Evolutionary conservation across 2,888 invertebrate species (phyloP).

Genomic region (Lysandra bellargus): DNA sequence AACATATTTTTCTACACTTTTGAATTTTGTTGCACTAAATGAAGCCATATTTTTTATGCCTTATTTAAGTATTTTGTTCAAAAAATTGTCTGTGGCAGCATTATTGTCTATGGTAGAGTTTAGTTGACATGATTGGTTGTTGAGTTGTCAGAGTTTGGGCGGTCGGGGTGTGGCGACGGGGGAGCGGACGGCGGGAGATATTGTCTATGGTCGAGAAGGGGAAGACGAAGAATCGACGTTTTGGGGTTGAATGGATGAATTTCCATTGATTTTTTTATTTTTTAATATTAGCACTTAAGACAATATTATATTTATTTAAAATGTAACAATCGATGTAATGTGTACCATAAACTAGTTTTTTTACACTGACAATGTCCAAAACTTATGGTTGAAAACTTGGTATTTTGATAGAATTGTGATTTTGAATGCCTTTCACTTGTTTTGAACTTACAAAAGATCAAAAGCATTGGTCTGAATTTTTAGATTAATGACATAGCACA

Average conservation of each 20-base stretch:
- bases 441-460: no score
- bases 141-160: constrained; percentile 71
- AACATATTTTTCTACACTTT: background rate
- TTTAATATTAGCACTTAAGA: background rate
- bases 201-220: constrained; percentile 42
- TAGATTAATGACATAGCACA: background rate
- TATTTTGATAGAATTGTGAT: background rate
- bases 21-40: background rate
- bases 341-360: background rate
- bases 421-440: no score
- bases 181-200: constrained; percentile 47
- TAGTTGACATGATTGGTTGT: constrained; percentile 67
- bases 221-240: constrained; percentile 31
- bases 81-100: constrained; percentile 38
- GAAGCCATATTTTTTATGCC: constrained; percentile 1
- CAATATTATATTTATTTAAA: background rate
- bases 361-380: background rate
- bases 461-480: background rate
- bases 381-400: background rate
- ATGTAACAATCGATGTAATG: background rate
- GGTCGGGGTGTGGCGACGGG: constrained; percentile 51
- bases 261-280: background rate
- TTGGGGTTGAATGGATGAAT: constrained; percentile 12
- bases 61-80: background rate
- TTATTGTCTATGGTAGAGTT: constrained; percentile 50